Conservation (phyloP, 2,797 vertebrate species). For the Mus caroli region DNA sequence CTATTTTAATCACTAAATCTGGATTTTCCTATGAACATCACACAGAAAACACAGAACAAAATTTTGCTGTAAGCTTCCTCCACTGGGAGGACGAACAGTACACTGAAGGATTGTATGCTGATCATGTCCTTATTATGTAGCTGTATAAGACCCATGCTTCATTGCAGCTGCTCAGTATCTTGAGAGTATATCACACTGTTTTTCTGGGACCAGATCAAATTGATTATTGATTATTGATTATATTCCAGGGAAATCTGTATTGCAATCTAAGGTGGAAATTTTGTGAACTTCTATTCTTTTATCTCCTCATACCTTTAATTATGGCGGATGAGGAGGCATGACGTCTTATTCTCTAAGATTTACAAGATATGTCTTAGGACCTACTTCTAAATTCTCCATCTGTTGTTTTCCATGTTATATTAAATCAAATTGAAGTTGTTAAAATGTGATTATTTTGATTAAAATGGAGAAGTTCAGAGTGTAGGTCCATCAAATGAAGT, state of each 20-base stretch:
- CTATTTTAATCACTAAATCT: conserved; percentile 80
- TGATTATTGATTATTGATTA: neutral
- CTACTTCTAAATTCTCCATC: neutral
- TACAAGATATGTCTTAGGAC: neutral
- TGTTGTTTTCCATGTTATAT: neutral
- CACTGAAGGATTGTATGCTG: neutral
- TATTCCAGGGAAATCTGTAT: neutral
- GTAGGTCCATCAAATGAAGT: neutral
- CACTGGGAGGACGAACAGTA: neutral
- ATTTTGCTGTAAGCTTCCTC: conserved; percentile 84
- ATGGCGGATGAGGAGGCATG: neutral
- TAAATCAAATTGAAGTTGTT: neutral
- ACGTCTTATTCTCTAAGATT: neutral
- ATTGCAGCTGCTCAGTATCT: neutral
- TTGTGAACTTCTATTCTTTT: neutral
- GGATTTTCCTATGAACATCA: conserved; percentile 87
- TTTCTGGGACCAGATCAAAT: neutral
- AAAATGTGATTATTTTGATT: neutral
- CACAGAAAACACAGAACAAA: conserved; percentile 87
- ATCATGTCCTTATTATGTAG: neutral
- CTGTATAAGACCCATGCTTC: neutral
- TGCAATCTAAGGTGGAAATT: neutral
- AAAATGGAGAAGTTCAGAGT: neutral
- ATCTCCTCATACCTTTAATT: neutral
- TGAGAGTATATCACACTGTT: neutral